phyloP scores from a whole-genome alignment of 2,888 invertebrate genomes.

The Smittia aterrima region DNA sequence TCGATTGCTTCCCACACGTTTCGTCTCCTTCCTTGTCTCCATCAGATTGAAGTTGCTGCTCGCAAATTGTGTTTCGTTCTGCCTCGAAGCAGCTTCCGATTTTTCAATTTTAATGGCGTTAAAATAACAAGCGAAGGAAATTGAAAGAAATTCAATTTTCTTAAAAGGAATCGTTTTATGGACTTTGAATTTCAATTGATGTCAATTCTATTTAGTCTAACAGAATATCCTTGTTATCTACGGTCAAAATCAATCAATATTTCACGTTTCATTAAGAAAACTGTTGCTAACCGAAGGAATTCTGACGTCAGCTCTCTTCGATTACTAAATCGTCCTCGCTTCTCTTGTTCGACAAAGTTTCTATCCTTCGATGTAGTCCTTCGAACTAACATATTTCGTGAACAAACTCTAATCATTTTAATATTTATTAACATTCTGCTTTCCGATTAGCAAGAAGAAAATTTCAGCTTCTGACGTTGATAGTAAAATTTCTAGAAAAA shows the following conservation, averaged over 20 bases:
- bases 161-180: background rate
- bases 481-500: conserved; percentile 10
- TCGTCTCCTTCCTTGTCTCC: background rate
- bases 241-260: background rate
- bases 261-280: background rate
- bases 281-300: too few species aligned
- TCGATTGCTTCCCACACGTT: background rate
- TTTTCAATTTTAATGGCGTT: background rate
- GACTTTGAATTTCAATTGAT: background rate
- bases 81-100: background rate
- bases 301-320: background rate
- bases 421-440: background rate
- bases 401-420: too few species aligned
- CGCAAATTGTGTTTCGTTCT: background rate
- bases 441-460: background rate
- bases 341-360: background rate
- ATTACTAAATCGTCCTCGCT: too few species aligned
- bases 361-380: background rate
- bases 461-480: background rate
- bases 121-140: background rate
- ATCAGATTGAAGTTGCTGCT: background rate
- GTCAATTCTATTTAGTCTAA: background rate
- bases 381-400: background rate
- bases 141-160: background rate
- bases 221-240: background rate